Evolutionary conservation across 2,113 vertebrate genomes (phyloP), one percentile per base, ranked within the genome.

Genomic region (Saimiri boliviensis): DNA sequence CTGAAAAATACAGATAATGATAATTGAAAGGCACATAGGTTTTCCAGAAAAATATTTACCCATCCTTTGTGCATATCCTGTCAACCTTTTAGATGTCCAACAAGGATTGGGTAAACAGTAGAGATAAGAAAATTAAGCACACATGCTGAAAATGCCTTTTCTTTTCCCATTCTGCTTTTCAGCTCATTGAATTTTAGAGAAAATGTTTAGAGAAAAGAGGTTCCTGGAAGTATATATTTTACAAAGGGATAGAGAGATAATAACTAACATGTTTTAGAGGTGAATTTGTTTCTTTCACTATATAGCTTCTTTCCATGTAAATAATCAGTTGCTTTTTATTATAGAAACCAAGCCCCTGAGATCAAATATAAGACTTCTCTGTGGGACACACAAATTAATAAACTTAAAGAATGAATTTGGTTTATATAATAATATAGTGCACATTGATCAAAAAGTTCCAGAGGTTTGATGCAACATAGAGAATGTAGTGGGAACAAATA

Each of bases 371-470:
- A 74, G 47, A 81, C 14, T 80, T 9, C 35, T 88, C 27, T 95
- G 27, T 95, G 76, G 47, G n/a, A 80, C 14, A 91, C 17, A 92
- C 19, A 8, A 93, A 77, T 70, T 86, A 92, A 86, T 89, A 82
- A 49, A 89, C 71, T 90, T 90, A 84, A 95, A 82, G 21, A 89
- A 73, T 92, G 49, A 40, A 30, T 93, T 97, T 94, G 47, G 35
- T 52, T 91, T 97, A 42, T 79, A 42, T 83, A 96, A 77, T 89
- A 84, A 40, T 58, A 32, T 11, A 94, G 30, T 68, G 10, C 1
- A 54, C 42, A 84, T 85, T 94, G 91, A 88, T 95, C 66, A 89
- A 80, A 89, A 86, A 52, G 32, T 95, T 97, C 23, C 12, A 68
- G 42, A 96, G 20, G 32, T 56, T 77, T 93, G 77, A 96, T 52